Conservation (phyloP, 2,113 vertebrate genomes). For the Xenus cinereus region DNA sequence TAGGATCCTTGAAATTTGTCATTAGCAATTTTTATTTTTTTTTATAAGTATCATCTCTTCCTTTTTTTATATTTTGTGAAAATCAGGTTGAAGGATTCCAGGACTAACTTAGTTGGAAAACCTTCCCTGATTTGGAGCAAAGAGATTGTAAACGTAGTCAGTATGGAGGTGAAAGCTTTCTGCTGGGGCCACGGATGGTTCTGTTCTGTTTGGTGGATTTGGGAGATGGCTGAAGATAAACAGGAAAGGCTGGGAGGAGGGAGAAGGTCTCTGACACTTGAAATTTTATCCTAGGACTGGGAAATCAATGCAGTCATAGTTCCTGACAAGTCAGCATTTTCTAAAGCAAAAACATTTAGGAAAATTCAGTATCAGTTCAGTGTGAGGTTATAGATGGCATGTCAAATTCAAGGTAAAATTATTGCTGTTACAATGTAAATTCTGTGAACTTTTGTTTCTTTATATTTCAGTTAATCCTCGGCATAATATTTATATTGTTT, state of each 20-base stretch:
- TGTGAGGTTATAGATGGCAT: background rate
- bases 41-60: background rate
- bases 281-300: background rate
- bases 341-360: background rate
- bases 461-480: background rate
- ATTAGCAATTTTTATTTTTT: background rate
- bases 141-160: background rate
- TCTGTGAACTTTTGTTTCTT: background rate
- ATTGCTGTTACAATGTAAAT: background rate
- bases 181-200: background rate
- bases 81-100: background rate
- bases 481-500: background rate
- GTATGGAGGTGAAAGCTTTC: background rate
- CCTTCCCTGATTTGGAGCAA: background rate
- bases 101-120: background rate
- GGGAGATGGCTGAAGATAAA: background rate
- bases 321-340: background rate
- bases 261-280: background rate
- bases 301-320: background rate
- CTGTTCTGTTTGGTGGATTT: background rate
- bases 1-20: background rate
- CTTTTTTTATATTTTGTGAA: background rate
- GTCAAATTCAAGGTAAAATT: background rate
- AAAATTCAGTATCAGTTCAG: background rate
- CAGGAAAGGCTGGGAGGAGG: fast-evolving